These are phyloP conservation scores for Hemiprocne comata DNA, from an alignment of 2,113 vertebrate genomes.

Conservation along the genomic window DNA sequence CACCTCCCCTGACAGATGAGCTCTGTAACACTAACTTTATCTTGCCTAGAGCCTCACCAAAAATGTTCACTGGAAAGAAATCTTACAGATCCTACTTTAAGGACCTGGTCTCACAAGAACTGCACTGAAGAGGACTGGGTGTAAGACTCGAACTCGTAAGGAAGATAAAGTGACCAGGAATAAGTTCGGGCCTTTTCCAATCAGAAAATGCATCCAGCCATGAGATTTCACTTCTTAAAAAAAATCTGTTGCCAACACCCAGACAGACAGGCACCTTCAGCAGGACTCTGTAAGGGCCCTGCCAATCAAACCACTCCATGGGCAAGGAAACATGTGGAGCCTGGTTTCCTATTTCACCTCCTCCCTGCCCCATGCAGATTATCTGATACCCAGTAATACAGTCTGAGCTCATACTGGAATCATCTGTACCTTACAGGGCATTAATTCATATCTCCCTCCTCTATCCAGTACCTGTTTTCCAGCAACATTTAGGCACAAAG, in stretches of 20 bases:
- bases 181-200: not conserved
- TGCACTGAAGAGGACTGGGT: not conserved
- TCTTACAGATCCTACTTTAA: not conserved
- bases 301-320: not conserved
- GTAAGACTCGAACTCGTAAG: not conserved
- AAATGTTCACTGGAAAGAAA: not conserved
- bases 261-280: slow-evolving; percentile 37
- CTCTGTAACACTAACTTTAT: not conserved
- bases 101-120: not conserved
- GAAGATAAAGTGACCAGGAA: not conserved
- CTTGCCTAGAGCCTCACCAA: not conserved
- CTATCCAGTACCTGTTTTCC: not conserved
- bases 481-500: not conserved
- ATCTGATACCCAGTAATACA: slow-evolving; percentile 34
- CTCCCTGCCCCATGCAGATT: slow-evolving; percentile 9
- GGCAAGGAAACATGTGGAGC: slow-evolving; percentile 10
- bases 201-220: not conserved
- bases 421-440: not conserved
- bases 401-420: slow-evolving; percentile 40
- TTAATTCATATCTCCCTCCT: not conserved
- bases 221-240: not conserved
- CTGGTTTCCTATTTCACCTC: slow-evolving; percentile 55
- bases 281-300: not conserved
- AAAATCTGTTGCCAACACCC: not conserved
- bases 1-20: not conserved